Evolutionary conservation across 2,113 vertebrate species (phyloP).

Genomic region (Hystrix cristata): DNA sequence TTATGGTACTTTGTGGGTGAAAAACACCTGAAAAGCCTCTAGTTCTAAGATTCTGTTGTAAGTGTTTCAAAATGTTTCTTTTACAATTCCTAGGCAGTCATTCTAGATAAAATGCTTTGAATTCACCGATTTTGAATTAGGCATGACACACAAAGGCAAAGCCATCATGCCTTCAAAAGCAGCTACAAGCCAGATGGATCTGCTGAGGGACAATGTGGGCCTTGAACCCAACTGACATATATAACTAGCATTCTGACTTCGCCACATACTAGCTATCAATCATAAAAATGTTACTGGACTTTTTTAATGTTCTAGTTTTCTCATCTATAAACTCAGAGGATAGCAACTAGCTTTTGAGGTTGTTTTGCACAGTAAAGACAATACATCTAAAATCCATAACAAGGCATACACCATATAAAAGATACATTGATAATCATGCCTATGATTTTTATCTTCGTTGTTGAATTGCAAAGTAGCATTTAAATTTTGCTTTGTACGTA

Average conservation of each 20-base stretch:
- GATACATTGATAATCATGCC: background rate
- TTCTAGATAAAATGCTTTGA: background rate
- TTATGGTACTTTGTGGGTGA: background rate
- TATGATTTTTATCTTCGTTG: background rate
- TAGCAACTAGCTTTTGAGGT: background rate
- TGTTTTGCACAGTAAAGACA: background rate
- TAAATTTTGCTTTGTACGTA: conserved; percentile 51
- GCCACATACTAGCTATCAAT: background rate
- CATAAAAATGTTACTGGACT: background rate
- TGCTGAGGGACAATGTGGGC: fast-evolving
- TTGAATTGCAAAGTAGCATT: background rate
- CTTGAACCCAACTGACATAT: background rate
- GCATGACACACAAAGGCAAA: background rate
- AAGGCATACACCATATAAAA: background rate
- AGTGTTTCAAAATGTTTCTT: conserved; percentile 28
- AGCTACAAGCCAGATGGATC: no score
- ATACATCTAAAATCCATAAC: background rate
- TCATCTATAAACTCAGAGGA: background rate
- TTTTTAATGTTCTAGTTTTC: background rate
- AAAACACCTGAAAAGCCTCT: background rate
- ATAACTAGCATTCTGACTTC: background rate
- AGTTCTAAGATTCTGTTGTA: background rate
- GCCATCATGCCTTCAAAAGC: background rate
- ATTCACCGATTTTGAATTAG: background rate
- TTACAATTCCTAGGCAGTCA: background rate